Conservation (phyloP, 2,888 invertebrate species). For the Argyresthia goedartella region DNA sequence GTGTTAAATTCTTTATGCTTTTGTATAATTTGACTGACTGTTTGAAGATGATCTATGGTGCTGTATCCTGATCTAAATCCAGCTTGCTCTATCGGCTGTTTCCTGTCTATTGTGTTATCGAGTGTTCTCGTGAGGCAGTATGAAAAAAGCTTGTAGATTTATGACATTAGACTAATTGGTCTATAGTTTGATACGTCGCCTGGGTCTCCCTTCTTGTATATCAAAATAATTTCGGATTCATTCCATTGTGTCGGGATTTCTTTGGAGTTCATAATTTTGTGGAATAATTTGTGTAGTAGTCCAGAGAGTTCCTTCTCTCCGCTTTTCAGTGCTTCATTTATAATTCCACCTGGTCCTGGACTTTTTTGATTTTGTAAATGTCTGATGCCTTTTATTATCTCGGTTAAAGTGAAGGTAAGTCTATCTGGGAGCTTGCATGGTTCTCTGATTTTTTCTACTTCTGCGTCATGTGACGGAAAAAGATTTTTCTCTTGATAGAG, state of each 20-base stretch:
- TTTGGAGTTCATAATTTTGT: background rate
- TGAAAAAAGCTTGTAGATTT: background rate
- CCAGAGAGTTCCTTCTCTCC: background rate
- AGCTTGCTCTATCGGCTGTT: background rate
- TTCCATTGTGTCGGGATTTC: background rate
- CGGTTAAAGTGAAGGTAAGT: background rate
- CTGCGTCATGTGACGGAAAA: background rate
- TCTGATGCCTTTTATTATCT: background rate
- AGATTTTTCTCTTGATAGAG: background rate
- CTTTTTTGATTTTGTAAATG: background rate
- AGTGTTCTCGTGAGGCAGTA: background rate
- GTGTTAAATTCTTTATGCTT: background rate
- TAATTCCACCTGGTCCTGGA: background rate
- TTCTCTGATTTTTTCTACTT: background rate
- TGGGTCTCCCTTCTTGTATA: background rate
- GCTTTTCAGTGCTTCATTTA: background rate
- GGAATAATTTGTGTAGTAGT: background rate
- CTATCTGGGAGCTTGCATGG: background rate
- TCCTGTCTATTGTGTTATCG: background rate
- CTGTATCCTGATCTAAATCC: background rate
- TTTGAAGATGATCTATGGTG: background rate
- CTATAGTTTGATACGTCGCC: background rate
- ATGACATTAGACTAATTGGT: conserved; percentile 1
- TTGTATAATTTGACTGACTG: background rate
- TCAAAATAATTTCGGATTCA: background rate